Percentiles rank a stretch among this genome's conserved stretches.
These are phyloP conservation scores for Xenops minutus DNA, from an alignment of 2,797 vertebrate genomes.

Conservation along the genomic window DNA sequence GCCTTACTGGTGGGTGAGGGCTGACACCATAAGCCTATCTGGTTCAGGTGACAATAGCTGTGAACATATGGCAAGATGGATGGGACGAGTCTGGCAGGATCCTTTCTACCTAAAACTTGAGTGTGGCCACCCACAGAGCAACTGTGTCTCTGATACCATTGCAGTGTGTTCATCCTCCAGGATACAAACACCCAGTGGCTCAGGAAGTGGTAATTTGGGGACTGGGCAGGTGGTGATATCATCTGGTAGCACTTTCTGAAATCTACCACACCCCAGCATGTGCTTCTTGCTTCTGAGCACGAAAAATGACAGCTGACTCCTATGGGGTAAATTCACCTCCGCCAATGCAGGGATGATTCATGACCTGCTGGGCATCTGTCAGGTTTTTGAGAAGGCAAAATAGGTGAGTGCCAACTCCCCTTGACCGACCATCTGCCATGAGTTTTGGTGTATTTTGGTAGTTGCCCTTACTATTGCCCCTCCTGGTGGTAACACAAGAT, in stretches of 20 bases:
- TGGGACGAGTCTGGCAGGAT: neutral
- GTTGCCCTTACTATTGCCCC: neutral
- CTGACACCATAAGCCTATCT: neutral
- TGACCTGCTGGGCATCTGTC: neutral
- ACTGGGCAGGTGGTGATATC: neutral
- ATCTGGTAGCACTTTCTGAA: neutral
- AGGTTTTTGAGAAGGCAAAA: neutral
- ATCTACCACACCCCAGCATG: neutral
- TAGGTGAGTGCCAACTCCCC: neutral
- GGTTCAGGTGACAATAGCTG: neutral
- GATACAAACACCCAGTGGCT: neutral
- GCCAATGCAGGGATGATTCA: neutral
- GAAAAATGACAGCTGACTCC: neutral
- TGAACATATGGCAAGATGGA: neutral
- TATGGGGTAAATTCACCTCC: neutral
- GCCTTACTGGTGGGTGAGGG: neutral
- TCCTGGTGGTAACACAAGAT: neutral
- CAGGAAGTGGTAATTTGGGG: fast-evolving
- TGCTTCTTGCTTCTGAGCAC: neutral
- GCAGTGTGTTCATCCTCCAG: neutral
- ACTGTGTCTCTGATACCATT: fast-evolving
- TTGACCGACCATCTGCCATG: neutral
- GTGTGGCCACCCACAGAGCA: neutral
- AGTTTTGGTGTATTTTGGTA: neutral
- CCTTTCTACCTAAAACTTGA: neutral